Percentiles rank a stretch among this genome's conserved stretches.
Conservation (phyloP, 1,140 invertebrate species). For the Belonocnema kinseyi region DNA sequence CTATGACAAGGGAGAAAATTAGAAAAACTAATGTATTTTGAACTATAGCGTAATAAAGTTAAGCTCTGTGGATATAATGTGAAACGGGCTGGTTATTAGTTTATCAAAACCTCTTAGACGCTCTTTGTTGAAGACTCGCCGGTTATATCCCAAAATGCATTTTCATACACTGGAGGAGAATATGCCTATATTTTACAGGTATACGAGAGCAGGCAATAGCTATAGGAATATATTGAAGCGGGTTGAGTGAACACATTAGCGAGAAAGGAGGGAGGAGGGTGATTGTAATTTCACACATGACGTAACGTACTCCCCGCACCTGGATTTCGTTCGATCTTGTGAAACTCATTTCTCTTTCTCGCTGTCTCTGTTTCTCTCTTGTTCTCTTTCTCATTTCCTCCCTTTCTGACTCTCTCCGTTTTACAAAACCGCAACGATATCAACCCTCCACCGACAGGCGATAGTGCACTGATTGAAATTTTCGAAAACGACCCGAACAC, state of each 20-base stretch:
- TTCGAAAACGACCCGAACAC: constrained; percentile 5
- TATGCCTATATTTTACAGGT: constrained; percentile 3
- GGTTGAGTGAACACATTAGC: constrained; percentile 55
- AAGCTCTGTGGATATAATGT: not conserved
- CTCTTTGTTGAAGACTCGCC: not conserved
- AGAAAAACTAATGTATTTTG: too few relatives aligned
- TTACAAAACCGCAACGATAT: constrained; percentile 3
- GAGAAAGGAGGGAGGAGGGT: constrained; percentile 42
- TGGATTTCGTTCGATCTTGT: constrained; percentile 21
- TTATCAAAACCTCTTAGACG: constrained; percentile 16
- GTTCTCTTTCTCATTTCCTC: not conserved
- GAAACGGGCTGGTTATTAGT: not conserved
- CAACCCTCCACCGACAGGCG: constrained; percentile 24
- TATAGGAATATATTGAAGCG: constrained; percentile 38
- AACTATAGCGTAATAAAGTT: too few relatives aligned
- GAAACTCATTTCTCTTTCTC: not conserved
- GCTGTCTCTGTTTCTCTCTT: not conserved
- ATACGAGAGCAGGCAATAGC: not conserved
- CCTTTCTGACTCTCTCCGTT: not conserved
- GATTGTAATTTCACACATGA: constrained; percentile 70
- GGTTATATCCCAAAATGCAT: constrained; percentile 9
- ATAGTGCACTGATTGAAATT: constrained; percentile 20
- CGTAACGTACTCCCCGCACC: constrained; percentile 45
- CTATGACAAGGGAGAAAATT: too few relatives aligned
- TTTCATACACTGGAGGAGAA: not conserved